phyloP scores from a whole-genome alignment of 1,140 invertebrate species.

The Drosophila pachea region DNA sequence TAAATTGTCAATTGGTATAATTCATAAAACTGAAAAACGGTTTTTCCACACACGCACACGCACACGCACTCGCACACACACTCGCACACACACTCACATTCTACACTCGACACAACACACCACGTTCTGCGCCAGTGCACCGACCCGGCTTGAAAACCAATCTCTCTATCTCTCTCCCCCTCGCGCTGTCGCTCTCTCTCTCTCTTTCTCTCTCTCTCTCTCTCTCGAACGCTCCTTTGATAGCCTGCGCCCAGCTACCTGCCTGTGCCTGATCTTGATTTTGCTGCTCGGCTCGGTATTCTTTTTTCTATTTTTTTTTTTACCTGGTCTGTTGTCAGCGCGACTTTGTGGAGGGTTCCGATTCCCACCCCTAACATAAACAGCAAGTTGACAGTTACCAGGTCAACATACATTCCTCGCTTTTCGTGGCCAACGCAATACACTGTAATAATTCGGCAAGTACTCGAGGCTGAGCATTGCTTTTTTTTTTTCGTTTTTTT shows the following conservation, averaged over 20 bases:
- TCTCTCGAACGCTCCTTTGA: slow-evolving; percentile 18
- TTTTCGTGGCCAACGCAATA: background rate
- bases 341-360: slow-evolving; percentile 23
- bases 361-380: slow-evolving; percentile 64
- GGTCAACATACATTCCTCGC: slow-evolving; percentile 13
- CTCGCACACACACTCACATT: slow-evolving; percentile 18
- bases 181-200: background rate
- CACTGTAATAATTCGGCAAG: background rate
- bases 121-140: slow-evolving; percentile 72
- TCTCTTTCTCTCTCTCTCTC: background rate
- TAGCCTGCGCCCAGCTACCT: slow-evolving; percentile 19
- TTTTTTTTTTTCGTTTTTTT: no score
- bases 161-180: background rate
- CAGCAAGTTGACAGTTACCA: slow-evolving; percentile 24
- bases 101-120: slow-evolving; percentile 11
- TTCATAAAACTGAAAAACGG: slow-evolving; percentile 60
- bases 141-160: slow-evolving; percentile 21
- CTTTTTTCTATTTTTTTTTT: slow-evolving; percentile 12
- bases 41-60: slow-evolving; percentile 51
- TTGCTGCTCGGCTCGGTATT: slow-evolving; percentile 11
- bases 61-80: slow-evolving; percentile 26
- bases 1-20: slow-evolving; percentile 72
- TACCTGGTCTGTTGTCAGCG: slow-evolving; percentile 48
- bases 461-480: background rate
- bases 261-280: slow-evolving; percentile 40